Evolutionary conservation across 1,140 invertebrate species (phyloP), one percentile per base, ranked within the genome.

Genomic region (Scaptodrosophila lebanonensis): DNA sequence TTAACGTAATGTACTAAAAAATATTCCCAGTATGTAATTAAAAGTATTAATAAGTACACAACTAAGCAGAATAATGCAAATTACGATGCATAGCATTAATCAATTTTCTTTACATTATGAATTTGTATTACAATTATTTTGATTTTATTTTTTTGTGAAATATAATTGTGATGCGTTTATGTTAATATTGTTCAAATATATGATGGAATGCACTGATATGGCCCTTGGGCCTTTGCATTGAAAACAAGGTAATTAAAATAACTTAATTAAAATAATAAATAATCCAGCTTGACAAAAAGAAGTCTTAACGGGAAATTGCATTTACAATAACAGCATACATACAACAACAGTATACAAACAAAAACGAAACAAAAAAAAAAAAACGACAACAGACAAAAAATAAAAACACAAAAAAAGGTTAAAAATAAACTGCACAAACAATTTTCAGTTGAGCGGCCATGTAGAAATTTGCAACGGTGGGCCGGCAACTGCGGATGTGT

Each of bases 401-500:
- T 42, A 49, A 33, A 17, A 38, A 33, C 44, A 42, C 36, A 45
- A 36, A 39, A 20, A 54, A 40, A 35, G 44, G 17, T 36, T 70
- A 63, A 62, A 70, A 59, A 79, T 69, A 82, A 66, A 60, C 44
- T 82, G 75, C 75, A 82, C 48, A 75, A 75, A 66, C 69, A 73
- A 83, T 85, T 85, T 85, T 83, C 83, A 85, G 83, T 76, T 85
- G 83, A 85, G 83, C 83, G 75, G 44, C 83, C 83, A 85, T 76
- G 83, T 85, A 85, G 83, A 85, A 85, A 85, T 75, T 79, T 61
- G 67, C 82, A 82, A 76, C 75, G 75, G 57, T 72, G 54, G 62
- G 62, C 71, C 56, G 1, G 25, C 15, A 35, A 51, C 51, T 66
- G 62, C 66, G 54, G 60, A 51, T 73, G 71, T 59, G 53, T 49